Base-by-base conservation (phyloP, 64 coral and sea anemone species). In the Pocillopora damicornis region DNA sequence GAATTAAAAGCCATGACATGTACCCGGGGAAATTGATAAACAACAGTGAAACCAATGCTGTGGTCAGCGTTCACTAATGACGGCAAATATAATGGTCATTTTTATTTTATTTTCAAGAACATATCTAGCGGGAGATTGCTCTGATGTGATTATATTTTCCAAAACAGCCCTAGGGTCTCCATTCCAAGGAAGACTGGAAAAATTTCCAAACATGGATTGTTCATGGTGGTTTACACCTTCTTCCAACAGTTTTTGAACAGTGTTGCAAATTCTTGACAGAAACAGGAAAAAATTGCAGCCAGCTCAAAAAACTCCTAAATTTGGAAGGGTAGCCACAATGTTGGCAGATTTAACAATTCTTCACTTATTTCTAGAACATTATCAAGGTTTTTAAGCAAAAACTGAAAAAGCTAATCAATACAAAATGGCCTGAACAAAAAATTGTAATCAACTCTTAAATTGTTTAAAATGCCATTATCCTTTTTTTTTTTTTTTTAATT, bases 21-120 rank as follows among this genome's bases (percentile, higher is more conserved):
- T 96, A 96, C 94, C 94, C 80, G 94, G 88, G 83, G 66, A 77
- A 92, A 93, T 93, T 83, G 89, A 90, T 90, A 90, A 96, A 87
- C 82, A 97, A 90, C 69, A 13, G 72, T 81, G 65, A 76, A 51
- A 34, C 64, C 72, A 17, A 17, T 16, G 65, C 35, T 58, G 37
- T 85, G 81, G 81, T 85, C 81, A 85, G 81, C 81, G 81, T 85
- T 35, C 25, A 26, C 15, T 14, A 11, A 18, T 20, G 58, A 9
- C 26, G 83, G 22, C 51, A 65, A 90, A 51, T 74, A 15, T 26
- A 82, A 74, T 23, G 14, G 35, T 0, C 56, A 62, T 64, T 82
- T 82, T 82, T 63, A 2, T 64, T 82, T 82, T 65, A 30, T 35
- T 16, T 82, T 2, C 5, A 82, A n/a, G 1, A 16, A 61, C 60